Conservation (phyloP, 2,888 invertebrate species). For the Synergus umbraculus region DNA sequence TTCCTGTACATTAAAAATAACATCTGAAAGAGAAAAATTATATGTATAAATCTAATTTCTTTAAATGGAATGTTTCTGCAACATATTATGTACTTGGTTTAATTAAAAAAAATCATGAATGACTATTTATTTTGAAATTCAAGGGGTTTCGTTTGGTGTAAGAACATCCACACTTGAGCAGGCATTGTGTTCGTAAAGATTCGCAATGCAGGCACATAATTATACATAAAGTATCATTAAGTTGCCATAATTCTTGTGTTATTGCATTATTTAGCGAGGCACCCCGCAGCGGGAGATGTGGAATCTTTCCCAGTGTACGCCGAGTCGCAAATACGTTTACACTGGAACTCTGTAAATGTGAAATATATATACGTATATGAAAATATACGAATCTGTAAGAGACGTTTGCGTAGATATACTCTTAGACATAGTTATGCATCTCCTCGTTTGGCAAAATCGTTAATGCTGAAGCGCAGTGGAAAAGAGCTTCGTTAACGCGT, state of each 20-base stretch:
- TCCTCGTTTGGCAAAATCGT: slow-evolving; percentile 13
- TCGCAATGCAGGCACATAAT: slow-evolving; percentile 64
- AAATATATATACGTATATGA: not conserved
- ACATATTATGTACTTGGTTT: not conserved
- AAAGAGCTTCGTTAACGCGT: slow-evolving; percentile 19
- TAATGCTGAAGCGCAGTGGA: slow-evolving; percentile 3
- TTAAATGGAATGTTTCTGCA: no score
- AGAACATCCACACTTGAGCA: not conserved
- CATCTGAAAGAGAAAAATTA: no score
- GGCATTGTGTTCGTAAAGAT: slow-evolving; percentile 11
- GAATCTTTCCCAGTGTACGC: slow-evolving; percentile 59
- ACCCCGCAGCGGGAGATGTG: slow-evolving; percentile 69
- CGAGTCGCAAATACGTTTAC: slow-evolving; percentile 50
- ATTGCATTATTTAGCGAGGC: slow-evolving; percentile 75
- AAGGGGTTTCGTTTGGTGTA: not conserved
- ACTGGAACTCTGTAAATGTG: slow-evolving; percentile 11
- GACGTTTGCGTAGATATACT: slow-evolving; percentile 13
- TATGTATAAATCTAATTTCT: no score
- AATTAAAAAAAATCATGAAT: not conserved
- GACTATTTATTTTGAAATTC: not conserved
- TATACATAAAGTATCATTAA: slow-evolving; percentile 76
- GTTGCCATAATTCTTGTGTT: slow-evolving; percentile 75
- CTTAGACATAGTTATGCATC: slow-evolving; percentile 19
- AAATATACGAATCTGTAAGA: slow-evolving; percentile 2
- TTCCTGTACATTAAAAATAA: no score